phyloP scores from a whole-genome alignment of 37 sponge, comb jelly and placozoan species.

The Aphrocallistes beatrix region DNA sequence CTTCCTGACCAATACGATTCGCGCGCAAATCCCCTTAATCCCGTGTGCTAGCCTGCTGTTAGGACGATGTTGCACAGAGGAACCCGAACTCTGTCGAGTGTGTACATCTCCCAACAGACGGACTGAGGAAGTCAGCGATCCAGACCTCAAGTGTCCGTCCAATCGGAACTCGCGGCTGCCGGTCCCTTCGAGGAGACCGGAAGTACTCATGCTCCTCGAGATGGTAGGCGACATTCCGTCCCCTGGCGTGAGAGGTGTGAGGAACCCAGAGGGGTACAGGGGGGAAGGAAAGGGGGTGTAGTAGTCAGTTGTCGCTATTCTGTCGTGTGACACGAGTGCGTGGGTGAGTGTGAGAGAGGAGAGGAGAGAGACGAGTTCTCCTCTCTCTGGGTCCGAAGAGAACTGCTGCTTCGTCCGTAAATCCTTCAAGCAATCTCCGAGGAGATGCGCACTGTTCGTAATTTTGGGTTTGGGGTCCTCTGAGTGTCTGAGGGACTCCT shows the following conservation, averaged over 20 bases:
- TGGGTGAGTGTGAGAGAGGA: background rate
- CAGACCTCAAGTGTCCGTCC: background rate
- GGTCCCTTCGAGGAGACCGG: background rate
- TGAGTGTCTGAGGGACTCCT: background rate
- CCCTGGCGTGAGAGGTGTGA: background rate
- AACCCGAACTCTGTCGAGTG: background rate
- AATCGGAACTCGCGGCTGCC: background rate
- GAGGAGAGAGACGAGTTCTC: background rate
- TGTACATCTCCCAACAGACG: background rate
- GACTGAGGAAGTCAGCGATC: background rate
- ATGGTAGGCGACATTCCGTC: background rate
- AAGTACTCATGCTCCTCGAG: background rate
- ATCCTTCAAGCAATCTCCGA: background rate
- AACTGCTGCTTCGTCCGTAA: background rate
- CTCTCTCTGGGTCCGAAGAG: background rate
- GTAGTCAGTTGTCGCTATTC: background rate
- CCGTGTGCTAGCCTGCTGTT: background rate
- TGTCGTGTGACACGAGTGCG: background rate
- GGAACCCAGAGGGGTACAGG: background rate
- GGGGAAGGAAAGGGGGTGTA: background rate
- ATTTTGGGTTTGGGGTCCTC: background rate
- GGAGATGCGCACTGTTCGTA: background rate
- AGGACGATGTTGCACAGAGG: background rate
- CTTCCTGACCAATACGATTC: background rate
- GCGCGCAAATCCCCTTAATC: background rate